Evolutionary conservation across 1,140 invertebrate genomes (phyloP).

Genomic region (Scaptomyza hsui): DNA sequence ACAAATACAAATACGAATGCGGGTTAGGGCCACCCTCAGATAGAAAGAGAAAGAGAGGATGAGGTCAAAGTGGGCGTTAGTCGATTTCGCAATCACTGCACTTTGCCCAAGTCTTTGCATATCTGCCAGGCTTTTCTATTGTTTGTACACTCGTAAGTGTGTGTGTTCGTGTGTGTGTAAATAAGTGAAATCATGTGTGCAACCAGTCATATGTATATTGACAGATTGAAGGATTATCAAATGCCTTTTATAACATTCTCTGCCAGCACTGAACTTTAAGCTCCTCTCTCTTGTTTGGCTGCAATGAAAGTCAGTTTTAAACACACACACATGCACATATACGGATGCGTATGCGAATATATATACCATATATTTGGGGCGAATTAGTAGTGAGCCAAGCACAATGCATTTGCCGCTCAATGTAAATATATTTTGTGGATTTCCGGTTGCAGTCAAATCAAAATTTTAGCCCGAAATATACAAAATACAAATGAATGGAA

Average conservation of each 20-base stretch:
- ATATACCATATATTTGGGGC: conserved; percentile 15
- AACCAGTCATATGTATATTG: conserved; percentile 64
- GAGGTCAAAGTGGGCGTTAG: conserved; percentile 28
- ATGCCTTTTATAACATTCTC: conserved; percentile 65
- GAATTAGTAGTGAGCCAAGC: conserved; percentile 23
- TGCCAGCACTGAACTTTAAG: conserved; percentile 62
- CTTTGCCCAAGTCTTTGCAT: conserved; percentile 28
- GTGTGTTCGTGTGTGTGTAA: conserved; percentile 24
- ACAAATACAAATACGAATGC: conserved; percentile 65
- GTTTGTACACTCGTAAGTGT: conserved; percentile 2
- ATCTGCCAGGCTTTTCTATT: conserved; percentile 7
- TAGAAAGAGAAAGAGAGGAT: conserved; percentile 1
- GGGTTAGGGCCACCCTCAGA: neutral
- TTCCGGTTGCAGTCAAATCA: conserved; percentile 80
- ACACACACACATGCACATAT: conserved; percentile 3
- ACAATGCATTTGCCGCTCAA: conserved; percentile 20
- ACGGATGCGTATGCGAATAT: too few relatives aligned
- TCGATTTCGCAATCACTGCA: conserved; percentile 63
- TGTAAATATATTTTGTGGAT: conserved; percentile 79
- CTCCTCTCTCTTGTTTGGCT: conserved; percentile 50
- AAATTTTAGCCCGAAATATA: conserved; percentile 74
- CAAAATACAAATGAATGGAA: conserved; percentile 73
- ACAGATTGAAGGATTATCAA: conserved; percentile 79
- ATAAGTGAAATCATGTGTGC: conserved; percentile 46
- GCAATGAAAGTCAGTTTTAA: conserved; percentile 25